A percentile compares a stretch with the other conserved stretches of the same genome.
Evolutionary conservation across 2,113 vertebrate genomes (phyloP).

Genomic region (Oreocharis arfaki): DNA sequence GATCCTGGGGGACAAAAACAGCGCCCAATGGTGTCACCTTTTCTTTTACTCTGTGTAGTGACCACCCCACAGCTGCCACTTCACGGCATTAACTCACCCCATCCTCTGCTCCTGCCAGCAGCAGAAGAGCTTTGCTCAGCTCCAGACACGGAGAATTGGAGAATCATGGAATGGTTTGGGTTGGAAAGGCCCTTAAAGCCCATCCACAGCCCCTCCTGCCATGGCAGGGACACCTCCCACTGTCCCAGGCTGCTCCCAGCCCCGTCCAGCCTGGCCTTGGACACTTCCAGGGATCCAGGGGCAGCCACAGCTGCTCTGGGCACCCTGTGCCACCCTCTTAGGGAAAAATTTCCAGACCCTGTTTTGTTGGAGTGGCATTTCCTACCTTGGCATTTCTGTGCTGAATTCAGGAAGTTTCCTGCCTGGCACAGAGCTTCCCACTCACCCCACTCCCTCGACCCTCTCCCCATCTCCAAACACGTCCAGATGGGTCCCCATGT

Average conservation of each 20-base stretch:
- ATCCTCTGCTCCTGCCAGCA: background rate
- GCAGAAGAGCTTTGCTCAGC: background rate
- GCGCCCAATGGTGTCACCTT: background rate
- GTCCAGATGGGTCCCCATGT: background rate
- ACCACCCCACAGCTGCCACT: background rate
- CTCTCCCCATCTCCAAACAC: background rate
- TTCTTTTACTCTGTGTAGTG: background rate
- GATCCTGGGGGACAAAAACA: conserved; percentile 50
- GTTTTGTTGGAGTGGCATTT: background rate
- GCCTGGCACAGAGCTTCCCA: background rate
- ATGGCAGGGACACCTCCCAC: background rate
- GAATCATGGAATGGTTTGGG: background rate
- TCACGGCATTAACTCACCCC: background rate
- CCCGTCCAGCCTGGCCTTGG: background rate
- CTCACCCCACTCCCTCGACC: background rate
- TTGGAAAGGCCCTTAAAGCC: background rate
- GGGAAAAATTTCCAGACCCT: rapidly evolving
- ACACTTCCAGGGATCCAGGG: background rate
- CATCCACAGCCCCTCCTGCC: background rate
- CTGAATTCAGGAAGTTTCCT: background rate
- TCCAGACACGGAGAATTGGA: background rate
- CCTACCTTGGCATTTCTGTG: background rate
- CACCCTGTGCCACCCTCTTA: background rate
- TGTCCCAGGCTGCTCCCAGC: background rate
- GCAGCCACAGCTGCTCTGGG: background rate